Conservation (phyloP, 2,888 invertebrate species). For the Euclidia mi region DNA sequence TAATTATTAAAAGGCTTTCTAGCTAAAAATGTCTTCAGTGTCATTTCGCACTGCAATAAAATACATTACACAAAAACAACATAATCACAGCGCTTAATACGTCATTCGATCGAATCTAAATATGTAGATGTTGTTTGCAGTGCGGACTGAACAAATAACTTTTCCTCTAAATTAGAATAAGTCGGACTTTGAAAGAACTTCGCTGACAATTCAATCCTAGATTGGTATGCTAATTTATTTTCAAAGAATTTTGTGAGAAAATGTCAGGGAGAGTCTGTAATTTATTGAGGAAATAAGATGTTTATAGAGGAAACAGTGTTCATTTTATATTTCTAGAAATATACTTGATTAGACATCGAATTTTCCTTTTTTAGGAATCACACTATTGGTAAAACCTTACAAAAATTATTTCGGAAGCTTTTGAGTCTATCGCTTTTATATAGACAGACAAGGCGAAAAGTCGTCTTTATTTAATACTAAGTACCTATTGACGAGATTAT, state of each 20-base stretch:
- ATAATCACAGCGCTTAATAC: background rate
- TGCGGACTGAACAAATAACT: constrained; percentile 38
- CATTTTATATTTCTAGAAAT: background rate
- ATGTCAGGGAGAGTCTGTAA: constrained; percentile 11
- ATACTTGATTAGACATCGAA: no score
- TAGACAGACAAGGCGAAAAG: no score
- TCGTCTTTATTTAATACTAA: no score
- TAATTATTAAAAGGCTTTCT: no score
- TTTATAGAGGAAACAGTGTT: constrained; percentile 9
- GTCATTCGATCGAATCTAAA: background rate
- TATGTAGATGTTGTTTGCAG: constrained; percentile 33
- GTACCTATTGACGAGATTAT: no score
- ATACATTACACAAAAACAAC: background rate
- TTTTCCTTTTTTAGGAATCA: no score
- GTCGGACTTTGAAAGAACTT: constrained; percentile 53
- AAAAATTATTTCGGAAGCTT: no score
- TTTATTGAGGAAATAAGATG: constrained; percentile 20
- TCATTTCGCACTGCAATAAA: no score
- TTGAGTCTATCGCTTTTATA: no score
- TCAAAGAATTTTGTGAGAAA: constrained; percentile 42
- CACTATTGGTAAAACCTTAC: no score
- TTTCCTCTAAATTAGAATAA: constrained; percentile 63
- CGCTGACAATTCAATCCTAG: constrained; percentile 72
- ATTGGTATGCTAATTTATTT: constrained; percentile 75
- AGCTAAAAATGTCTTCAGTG: no score